Conservation (phyloP, 2,797 vertebrate genomes). For the Peromyscus nudipes region DNA sequence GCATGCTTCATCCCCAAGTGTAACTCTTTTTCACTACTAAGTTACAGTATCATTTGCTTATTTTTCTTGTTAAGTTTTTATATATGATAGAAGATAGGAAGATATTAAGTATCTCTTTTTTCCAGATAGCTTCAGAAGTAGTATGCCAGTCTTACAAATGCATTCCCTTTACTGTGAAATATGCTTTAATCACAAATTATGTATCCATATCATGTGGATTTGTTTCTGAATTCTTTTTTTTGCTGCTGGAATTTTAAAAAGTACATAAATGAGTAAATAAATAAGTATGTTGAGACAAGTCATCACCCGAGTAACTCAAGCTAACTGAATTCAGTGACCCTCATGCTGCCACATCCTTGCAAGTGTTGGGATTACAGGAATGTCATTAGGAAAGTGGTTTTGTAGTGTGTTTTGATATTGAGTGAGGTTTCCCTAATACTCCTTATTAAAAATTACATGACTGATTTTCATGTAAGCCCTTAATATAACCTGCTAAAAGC, state of each 20-base stretch:
- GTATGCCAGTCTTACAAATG: constrained; percentile 17
- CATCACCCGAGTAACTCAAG: background rate
- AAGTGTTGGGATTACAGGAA: background rate
- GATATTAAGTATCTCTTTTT: constrained; percentile 4
- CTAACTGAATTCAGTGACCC: background rate
- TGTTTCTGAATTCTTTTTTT: constrained; percentile 52
- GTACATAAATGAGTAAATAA: background rate
- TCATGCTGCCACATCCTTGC: background rate
- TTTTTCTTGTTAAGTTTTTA: constrained; percentile 52
- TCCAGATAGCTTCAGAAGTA: background rate
- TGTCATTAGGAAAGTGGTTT: constrained; percentile 4
- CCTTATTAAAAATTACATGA: constrained; percentile 35
- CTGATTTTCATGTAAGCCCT: constrained; percentile 46
- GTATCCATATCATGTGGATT: background rate
- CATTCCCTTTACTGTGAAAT: constrained; percentile 33
- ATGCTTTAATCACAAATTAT: background rate
- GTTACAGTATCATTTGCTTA: constrained; percentile 27
- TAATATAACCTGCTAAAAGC: background rate
- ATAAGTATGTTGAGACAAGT: background rate
- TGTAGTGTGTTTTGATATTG: constrained; percentile 37
- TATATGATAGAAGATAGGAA: constrained; percentile 12
- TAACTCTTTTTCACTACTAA: constrained; percentile 1
- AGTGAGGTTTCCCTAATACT: constrained; percentile 18
- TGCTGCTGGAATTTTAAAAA: background rate
- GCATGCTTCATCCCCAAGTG: background rate